phyloP scores from a whole-genome alignment of 2,888 invertebrate genomes.

The Epinotia nisella region DNA sequence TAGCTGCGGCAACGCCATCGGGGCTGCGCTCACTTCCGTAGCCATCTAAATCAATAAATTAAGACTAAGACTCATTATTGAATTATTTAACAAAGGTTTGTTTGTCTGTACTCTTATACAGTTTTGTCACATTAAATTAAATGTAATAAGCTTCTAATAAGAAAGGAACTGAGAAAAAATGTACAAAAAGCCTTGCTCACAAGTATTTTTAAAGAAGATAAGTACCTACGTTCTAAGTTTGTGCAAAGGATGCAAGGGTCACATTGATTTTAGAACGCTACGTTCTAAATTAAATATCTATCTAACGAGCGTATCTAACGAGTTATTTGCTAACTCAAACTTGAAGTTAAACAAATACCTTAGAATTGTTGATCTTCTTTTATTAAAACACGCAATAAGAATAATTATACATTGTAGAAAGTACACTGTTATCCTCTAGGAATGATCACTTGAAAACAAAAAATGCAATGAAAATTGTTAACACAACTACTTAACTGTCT shows the following conservation, averaged over 20 bases:
- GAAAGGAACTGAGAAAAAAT: neutral
- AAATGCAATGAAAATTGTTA: slow-evolving; percentile 16
- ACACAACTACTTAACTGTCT: slow-evolving; percentile 30
- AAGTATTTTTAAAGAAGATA: slow-evolving; percentile 12
- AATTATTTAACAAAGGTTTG: neutral
- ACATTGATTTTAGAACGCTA: slow-evolving; percentile 48
- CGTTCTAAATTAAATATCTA: slow-evolving; percentile 41
- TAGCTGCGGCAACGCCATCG: slow-evolving; percentile 66
- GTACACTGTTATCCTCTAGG: neutral
- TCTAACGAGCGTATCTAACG: slow-evolving; percentile 27
- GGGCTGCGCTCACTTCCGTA: slow-evolving; percentile 70
- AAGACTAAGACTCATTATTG: neutral
- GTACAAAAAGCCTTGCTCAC: neutral
- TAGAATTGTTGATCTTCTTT: slow-evolving; percentile 7
- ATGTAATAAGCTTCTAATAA: neutral
- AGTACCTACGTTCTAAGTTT: slow-evolving; percentile 8
- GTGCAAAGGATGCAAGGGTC: slow-evolving; percentile 47
- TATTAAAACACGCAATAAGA: slow-evolving; percentile 17
- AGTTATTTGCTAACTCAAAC: slow-evolving; percentile 23
- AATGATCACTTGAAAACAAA: slow-evolving; percentile 8
- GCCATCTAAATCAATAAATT: slow-evolving; percentile 68
- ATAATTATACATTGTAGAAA: slow-evolving; percentile 14
- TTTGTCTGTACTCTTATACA: neutral
- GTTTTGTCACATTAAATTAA: neutral
- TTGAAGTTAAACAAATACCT: slow-evolving; percentile 22